A percentile compares a stretch with the other conserved stretches of the same genome.
phyloP scores from a whole-genome alignment of 2,888 invertebrate species.

The Eupithecia subfuscata region DNA sequence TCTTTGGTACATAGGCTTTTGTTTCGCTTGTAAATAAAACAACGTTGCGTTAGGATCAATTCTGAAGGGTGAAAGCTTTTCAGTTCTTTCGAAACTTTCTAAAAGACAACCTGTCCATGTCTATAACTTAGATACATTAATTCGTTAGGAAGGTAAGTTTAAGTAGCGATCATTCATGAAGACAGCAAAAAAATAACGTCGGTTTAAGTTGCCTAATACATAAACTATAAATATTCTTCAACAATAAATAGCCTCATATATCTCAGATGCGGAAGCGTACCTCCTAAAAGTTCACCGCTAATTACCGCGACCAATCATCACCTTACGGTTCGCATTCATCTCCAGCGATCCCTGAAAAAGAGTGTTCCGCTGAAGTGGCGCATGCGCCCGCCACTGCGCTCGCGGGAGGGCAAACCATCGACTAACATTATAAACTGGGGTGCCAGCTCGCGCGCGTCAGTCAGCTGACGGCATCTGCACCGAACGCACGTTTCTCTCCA shows the following conservation, averaged over 20 bases:
- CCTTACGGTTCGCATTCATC: conserved; percentile 25
- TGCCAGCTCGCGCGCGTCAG: conserved; percentile 77
- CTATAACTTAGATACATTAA: no score
- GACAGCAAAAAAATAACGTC: neutral
- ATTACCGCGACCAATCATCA: conserved; percentile 25
- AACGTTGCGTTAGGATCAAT: neutral
- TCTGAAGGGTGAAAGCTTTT: neutral
- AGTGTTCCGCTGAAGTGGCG: conserved; percentile 48
- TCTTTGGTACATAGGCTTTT: neutral
- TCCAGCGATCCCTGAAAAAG: conserved; percentile 44
- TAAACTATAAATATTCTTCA: conserved; percentile 3
- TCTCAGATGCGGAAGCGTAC: conserved; percentile 10
- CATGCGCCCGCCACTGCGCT: conserved; percentile 69
- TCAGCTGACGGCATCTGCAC: conserved; percentile 77
- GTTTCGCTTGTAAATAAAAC: neutral
- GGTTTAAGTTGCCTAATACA: neutral
- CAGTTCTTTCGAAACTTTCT: neutral
- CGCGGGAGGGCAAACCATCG: conserved; percentile 82
- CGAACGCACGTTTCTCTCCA: conserved; percentile 59
- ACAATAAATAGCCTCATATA: conserved; percentile 8
- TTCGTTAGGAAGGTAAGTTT: neutral
- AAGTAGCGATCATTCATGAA: neutral
- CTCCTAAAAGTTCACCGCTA: conserved; percentile 19
- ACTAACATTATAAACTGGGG: conserved; percentile 72
- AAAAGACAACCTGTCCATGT: neutral